phyloP scores from a whole-genome alignment of 2,888 invertebrate genomes.

The Doris montereyensis region DNA sequence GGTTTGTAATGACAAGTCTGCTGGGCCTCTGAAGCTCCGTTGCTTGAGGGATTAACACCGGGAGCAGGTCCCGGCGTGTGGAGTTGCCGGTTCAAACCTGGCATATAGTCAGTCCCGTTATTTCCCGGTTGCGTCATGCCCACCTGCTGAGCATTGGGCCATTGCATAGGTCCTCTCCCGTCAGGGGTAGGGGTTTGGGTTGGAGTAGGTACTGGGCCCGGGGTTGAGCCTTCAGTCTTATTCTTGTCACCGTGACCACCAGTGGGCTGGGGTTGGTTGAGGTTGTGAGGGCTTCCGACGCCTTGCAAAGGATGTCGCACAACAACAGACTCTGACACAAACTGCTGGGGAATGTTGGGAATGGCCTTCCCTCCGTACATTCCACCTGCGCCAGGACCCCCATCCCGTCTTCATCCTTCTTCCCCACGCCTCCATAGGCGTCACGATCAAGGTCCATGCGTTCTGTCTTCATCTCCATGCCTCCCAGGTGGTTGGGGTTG shows the following conservation, averaged over 20 bases:
- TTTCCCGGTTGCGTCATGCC: constrained; percentile 23
- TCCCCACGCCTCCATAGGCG: constrained; percentile 37
- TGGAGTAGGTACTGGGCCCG: constrained; percentile 37
- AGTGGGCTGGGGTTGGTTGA: constrained; percentile 14
- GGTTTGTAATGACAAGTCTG: constrained; percentile 47
- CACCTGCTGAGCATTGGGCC: constrained; percentile 38
- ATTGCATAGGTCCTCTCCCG: constrained; percentile 34
- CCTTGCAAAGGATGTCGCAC: constrained; percentile 42
- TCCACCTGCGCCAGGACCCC: constrained; percentile 5
- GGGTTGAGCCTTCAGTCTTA: constrained; percentile 35
- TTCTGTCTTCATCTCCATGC: constrained; percentile 40
- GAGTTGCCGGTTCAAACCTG: constrained; percentile 24
- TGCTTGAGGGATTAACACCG: constrained; percentile 23
- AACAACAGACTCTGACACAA: constrained; percentile 42
- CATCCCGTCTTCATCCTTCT: constrained; percentile 40
- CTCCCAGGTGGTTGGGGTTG: not conserved
- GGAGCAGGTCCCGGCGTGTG: not conserved
- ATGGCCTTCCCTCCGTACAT: constrained; percentile 37
- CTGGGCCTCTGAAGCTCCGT: constrained; percentile 18
- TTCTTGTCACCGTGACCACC: not conserved
- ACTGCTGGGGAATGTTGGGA: constrained; percentile 37
- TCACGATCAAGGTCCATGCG: constrained; percentile 33
- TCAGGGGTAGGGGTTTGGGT: constrained; percentile 36
- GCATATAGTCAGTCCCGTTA: constrained; percentile 18
- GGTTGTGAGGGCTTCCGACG: constrained; percentile 33